Conservation (phyloP, 2,888 invertebrate genomes). For the Caenorhabditis doughertyi region DNA sequence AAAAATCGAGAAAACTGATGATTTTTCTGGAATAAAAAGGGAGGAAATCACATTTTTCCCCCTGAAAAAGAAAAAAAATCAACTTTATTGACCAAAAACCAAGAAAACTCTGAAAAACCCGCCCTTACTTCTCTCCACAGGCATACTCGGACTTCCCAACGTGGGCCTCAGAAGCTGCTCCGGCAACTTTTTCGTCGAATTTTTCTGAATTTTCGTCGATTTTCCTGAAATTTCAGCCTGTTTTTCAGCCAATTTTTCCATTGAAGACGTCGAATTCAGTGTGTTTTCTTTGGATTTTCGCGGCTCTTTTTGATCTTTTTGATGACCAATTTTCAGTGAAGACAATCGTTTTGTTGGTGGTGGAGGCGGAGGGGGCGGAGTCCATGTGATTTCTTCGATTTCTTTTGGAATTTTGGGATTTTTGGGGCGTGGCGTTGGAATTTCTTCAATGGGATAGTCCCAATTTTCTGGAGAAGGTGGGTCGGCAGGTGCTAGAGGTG, state of each 20-base stretch:
- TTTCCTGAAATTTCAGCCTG: too few species aligned
- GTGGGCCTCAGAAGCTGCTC: background rate
- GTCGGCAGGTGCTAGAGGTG: background rate
- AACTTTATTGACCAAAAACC: too few species aligned
- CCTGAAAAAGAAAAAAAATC: too few species aligned
- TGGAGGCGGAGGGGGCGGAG: background rate
- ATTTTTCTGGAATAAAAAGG: too few species aligned
- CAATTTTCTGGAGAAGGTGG: constrained; percentile 7
- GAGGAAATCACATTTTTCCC: too few species aligned
- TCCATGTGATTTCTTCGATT: too few species aligned
- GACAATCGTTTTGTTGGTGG: background rate
- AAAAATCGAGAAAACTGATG: too few species aligned
- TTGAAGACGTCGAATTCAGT: background rate
- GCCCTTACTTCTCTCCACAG: constrained; percentile 5
- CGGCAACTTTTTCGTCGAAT: too few species aligned
- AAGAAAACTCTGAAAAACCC: too few species aligned
- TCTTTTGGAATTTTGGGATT: too few species aligned
- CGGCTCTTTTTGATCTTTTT: background rate
- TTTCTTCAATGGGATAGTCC: constrained; percentile 29
- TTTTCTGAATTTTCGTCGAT: too few species aligned
- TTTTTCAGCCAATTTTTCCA: background rate
- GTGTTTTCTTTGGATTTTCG: too few species aligned
- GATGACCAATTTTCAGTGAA: background rate
- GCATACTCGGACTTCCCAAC: background rate
- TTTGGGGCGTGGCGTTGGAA: background rate